A percentile compares a stretch with the other conserved stretches of the same genome.
Evolutionary conservation across 2,797 vertebrate species (phyloP).

Genomic region (Apogon talboti): DNA sequence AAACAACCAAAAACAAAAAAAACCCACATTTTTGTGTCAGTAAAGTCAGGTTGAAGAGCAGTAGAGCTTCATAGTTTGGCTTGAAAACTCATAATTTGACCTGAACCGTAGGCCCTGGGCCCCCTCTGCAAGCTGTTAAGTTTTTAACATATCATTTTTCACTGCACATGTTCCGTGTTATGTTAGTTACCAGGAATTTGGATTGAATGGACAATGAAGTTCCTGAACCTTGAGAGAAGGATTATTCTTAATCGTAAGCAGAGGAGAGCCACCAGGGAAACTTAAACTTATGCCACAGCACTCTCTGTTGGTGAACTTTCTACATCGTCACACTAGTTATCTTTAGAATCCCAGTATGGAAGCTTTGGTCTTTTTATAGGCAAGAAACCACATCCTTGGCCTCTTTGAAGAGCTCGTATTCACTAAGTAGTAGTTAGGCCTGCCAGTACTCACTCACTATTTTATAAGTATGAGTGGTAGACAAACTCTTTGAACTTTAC

Average conservation of each 20-base stretch:
- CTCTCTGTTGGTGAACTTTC: conserved; percentile 68
- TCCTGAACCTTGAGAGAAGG: conserved; percentile 78
- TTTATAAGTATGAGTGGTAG: conserved; percentile 76
- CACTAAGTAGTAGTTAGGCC: conserved; percentile 80
- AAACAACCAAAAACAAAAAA: no score
- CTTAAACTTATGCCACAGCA: conserved; percentile 64
- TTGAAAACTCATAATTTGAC: conserved; percentile 77
- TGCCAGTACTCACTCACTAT: conserved; percentile 78
- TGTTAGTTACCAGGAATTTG: conserved; percentile 78
- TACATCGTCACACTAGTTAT: conserved; percentile 39
- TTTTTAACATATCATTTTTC: conserved; percentile 80
- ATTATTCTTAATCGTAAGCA: conserved; percentile 75
- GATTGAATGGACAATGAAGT: conserved; percentile 80
- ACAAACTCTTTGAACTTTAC: conserved; percentile 76
- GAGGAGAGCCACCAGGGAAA: conserved; percentile 45
- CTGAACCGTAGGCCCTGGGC: conserved; percentile 65
- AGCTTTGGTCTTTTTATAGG: conserved; percentile 82
- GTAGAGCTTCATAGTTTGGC: conserved; percentile 53
- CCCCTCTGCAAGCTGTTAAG: conserved; percentile 81
- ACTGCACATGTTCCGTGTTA: conserved; percentile 82
- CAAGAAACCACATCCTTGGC: conserved; percentile 77
- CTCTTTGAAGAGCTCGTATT: conserved; percentile 79
- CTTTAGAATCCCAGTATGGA: conserved; percentile 49
- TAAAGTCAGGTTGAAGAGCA: conserved; percentile 38
- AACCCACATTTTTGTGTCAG: conserved; percentile 54